phyloP scores from a whole-genome alignment of 2,888 invertebrate genomes.

The Rotaria macrura region DNA sequence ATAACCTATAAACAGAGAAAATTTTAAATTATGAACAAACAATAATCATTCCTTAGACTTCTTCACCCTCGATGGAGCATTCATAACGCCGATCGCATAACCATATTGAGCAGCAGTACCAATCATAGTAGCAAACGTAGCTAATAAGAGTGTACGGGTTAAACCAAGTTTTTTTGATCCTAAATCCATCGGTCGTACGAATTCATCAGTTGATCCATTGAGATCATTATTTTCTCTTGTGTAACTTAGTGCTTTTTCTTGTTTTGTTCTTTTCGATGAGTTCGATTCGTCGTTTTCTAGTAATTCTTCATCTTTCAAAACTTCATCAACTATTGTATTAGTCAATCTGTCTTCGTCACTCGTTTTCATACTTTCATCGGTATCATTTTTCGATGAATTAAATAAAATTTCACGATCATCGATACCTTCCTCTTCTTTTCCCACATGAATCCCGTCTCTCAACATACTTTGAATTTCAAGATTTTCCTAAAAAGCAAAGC shows the following conservation, averaged over 20 bases:
- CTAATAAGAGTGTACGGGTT: background rate
- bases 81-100: conserved; percentile 31
- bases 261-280: background rate
- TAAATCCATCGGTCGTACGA: background rate
- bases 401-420: background rate
- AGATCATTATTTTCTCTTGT: background rate
- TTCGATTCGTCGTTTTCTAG: background rate
- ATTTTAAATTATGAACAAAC: background rate
- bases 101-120: conserved; percentile 33
- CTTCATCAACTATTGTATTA: too few relatives aligned
- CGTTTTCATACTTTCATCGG: background rate
- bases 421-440: background rate
- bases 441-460: background rate
- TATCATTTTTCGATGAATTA: background rate
- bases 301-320: background rate
- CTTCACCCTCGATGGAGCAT: conserved; percentile 28
- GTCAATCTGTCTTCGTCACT: background rate
- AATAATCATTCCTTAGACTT: background rate
- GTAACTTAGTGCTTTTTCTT: background rate
- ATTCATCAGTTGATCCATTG: background rate
- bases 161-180: background rate
- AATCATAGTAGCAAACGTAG: conserved; percentile 21
- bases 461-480: background rate
- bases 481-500: background rate
- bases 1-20: background rate